Evolutionary conservation across 2,797 vertebrate genomes (phyloP), one percentile per base, ranked within the genome.

Genomic region (Thripadectes ignobilis): DNA sequence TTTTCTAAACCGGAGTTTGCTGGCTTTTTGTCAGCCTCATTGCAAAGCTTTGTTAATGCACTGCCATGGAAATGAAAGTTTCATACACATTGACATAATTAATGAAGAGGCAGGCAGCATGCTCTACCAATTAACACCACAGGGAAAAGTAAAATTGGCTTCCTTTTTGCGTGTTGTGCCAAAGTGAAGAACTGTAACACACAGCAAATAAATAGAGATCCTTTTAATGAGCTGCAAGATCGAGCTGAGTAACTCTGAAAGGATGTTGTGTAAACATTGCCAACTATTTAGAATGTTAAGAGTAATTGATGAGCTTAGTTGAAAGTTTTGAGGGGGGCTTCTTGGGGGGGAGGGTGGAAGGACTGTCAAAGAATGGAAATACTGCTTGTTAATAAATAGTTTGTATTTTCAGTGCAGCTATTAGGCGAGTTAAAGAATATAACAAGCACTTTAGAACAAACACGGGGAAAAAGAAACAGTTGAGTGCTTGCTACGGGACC

Each of bases 71-170:
- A 98, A 98, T 97, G 97, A 97, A 98, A 97, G 97, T 98, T 98
- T 98, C 98, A 97, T 98, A 98, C 97, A 89, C 97, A 96, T 98
- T 98, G 98, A 98, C 98, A 98, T 98, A 99, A 99, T 99, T 99
- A 99, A 98, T 98, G 98, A 98, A 98, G 98, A 98, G 98, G 98
- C 98, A 98, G 98, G 97, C 98, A 98, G 98, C 98, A 93, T 98
- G 98, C 98, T 98, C 97, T 97, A 98, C 98, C 99, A 99, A 99
- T 99, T 99, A 99, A 98, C 98, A 98, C 98, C 98, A 97, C 98
- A 98, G 98, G 98, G 98, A 98, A 98, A 98, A 98, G 98, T 97
- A 97, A 98, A 98, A 98, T 98, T 98, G 98, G 98, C 98, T 98
- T 98, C 97, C 97, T 98, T 98, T 98, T 97, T 97, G 97, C 95